Percentiles rank a stretch among this genome's conserved stretches.
phyloP scores from a whole-genome alignment of 2,113 vertebrate species.

The Myxocyprinus asiaticus region DNA sequence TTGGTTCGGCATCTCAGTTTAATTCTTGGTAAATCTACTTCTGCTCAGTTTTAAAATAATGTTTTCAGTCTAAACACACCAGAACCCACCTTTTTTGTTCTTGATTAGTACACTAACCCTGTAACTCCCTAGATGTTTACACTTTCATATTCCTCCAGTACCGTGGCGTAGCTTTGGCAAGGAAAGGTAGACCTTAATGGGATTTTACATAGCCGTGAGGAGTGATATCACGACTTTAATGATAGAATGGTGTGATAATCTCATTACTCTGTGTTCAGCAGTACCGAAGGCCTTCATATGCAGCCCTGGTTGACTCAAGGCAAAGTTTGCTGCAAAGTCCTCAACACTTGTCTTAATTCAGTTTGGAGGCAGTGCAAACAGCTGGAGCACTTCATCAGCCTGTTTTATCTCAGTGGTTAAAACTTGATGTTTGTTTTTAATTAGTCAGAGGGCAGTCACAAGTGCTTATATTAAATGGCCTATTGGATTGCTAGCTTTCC shows the following conservation, averaged over 20 bases:
- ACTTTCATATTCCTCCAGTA: constrained; percentile 44
- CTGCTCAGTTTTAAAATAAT: neutral
- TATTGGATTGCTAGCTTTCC: neutral
- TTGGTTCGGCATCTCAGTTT: too few relatives aligned
- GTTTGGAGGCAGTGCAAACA: constrained; percentile 27
- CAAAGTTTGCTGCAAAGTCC: constrained; percentile 24
- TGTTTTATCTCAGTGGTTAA: neutral
- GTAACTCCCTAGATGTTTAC: constrained; percentile 50
- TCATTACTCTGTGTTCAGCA: constrained; percentile 62
- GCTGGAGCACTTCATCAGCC: constrained; percentile 19
- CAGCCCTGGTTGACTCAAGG: constrained; percentile 39
- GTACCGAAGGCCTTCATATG: constrained; percentile 45
- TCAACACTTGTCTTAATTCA: constrained; percentile 36
- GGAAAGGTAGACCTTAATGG: constrained; percentile 57
- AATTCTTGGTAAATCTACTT: neutral
- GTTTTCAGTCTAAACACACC: neutral
- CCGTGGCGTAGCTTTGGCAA: constrained; percentile 40
- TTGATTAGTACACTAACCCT: constrained; percentile 40
- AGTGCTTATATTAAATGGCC: neutral
- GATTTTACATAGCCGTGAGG: constrained; percentile 63
- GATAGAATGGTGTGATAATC: constrained; percentile 62
- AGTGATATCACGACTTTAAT: constrained; percentile 57
- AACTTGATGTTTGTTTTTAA: neutral
- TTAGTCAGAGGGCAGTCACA: constrained; percentile 1
- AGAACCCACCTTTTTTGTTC: too few relatives aligned